Conservation (phyloP, 2,888 invertebrate genomes). For the Osedax fenrisi region DNA sequence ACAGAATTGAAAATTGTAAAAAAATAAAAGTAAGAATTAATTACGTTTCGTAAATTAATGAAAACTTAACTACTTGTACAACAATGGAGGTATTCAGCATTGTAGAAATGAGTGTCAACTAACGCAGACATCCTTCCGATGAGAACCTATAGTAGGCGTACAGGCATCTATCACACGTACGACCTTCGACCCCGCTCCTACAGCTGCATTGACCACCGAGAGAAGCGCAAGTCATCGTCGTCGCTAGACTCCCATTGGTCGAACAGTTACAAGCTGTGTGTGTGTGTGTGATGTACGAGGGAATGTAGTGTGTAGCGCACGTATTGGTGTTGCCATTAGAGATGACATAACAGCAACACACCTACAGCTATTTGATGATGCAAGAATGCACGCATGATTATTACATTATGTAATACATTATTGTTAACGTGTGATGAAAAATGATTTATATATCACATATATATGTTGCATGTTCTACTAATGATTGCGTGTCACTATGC, state of each 20-base stretch:
- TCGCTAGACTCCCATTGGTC: constrained; percentile 71
- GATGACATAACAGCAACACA: too few species aligned
- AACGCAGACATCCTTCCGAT: constrained; percentile 75
- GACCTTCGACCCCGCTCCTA: constrained; percentile 45
- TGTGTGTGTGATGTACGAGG: constrained; percentile 1
- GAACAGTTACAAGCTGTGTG: constrained; percentile 84
- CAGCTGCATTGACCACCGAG: constrained; percentile 47
- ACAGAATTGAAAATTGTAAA: not conserved
- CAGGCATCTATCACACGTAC: constrained; percentile 45
- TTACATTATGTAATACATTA: too few species aligned
- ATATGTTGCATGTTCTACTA: too few species aligned
- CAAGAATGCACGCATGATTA: too few species aligned
- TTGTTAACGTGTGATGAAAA: too few species aligned
- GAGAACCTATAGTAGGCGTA: constrained; percentile 54
- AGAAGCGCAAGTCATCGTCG: constrained; percentile 56
- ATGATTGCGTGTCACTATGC: too few species aligned
- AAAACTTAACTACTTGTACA: not conserved
- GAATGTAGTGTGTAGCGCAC: too few species aligned
- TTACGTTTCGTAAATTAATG: too few species aligned
- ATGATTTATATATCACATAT: too few species aligned
- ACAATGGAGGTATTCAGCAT: not conserved
- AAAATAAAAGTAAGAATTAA: too few species aligned
- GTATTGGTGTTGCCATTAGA: too few species aligned
- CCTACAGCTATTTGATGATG: too few species aligned
- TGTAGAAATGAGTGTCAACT: not conserved